phyloP scores from a whole-genome alignment of 2,888 invertebrate genomes.

The Agrochola macilenta region DNA sequence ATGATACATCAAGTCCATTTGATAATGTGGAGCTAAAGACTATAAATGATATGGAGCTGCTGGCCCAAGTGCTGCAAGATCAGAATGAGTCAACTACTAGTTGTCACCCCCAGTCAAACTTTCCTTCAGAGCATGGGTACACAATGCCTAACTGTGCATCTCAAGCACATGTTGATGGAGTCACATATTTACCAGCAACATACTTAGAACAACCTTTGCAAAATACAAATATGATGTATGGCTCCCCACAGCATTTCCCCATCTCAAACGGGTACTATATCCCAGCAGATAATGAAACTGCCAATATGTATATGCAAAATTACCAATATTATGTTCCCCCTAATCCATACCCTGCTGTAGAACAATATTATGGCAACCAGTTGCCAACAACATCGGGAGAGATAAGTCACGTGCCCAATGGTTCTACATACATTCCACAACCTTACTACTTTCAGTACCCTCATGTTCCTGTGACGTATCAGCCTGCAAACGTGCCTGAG shows the following conservation, averaged over 20 bases:
- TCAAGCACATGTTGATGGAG: slow-evolving; percentile 82
- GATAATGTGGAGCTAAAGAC: slow-evolving; percentile 98
- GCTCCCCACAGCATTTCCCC: slow-evolving; percentile 82
- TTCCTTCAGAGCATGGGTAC: slow-evolving; percentile 76
- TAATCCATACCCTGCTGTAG: slow-evolving; percentile 74
- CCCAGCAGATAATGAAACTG: slow-evolving; percentile 75
- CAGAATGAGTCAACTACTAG: slow-evolving; percentile 81
- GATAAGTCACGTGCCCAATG: slow-evolving; percentile 73
- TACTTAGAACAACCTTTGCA: slow-evolving; percentile 82
- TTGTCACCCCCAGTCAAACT: slow-evolving; percentile 74
- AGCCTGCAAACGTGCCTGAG: slow-evolving; percentile 69
- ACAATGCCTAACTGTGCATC: slow-evolving; percentile 79
- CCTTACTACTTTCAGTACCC: slow-evolving; percentile 85
- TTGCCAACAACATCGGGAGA: slow-evolving; percentile 76
- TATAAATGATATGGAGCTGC: slow-evolving; percentile 97
- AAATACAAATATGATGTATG: slow-evolving; percentile 79
- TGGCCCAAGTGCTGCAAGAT: slow-evolving; percentile 94
- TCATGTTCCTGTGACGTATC: slow-evolving; percentile 77
- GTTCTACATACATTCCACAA: slow-evolving; percentile 81
- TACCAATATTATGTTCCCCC: slow-evolving; percentile 85
- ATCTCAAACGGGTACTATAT: slow-evolving; percentile 82
- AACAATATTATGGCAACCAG: slow-evolving; percentile 77
- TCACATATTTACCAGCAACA: slow-evolving; percentile 83
- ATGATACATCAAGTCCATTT: slow-evolving; percentile 97
- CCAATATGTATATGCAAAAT: slow-evolving; percentile 83